A percentile compares a stretch with the other conserved stretches of the same genome.
Conservation (phyloP, 2,113 vertebrate species). For the Etia nguti region DNA sequence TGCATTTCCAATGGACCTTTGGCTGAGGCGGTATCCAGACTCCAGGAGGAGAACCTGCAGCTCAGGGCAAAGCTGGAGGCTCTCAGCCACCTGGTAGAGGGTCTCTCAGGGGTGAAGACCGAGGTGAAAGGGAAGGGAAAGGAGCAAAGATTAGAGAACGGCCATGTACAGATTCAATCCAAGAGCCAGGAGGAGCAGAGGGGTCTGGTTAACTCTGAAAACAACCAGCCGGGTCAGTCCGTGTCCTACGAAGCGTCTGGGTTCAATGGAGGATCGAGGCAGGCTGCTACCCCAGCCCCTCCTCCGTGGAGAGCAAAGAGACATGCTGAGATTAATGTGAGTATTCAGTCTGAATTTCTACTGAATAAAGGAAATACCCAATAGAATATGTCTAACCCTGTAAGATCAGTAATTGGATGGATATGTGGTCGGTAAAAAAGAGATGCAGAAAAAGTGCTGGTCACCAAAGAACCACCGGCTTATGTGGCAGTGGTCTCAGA, state of each 20-base stretch:
- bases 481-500: not conserved
- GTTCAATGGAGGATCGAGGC: not conserved
- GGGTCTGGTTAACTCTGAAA: not conserved
- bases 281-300: constrained; percentile 29
- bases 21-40: constrained; percentile 73
- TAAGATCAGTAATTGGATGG: not conserved
- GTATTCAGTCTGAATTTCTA: not conserved
- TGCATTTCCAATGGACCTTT: constrained; percentile 74
- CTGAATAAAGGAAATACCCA: not conserved
- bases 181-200: constrained; percentile 1
- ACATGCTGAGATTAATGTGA: constrained; percentile 70
- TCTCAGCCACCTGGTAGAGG: constrained; percentile 79
- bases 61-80: constrained; percentile 80
- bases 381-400: not conserved
- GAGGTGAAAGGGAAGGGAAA: not conserved
- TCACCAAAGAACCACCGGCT: not conserved
- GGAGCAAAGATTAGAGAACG: not conserved
- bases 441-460: not conserved
- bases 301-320: constrained; percentile 65
- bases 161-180: not conserved
- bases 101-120: constrained; percentile 54
- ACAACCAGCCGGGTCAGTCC: not conserved
- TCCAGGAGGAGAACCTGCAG: constrained; percentile 86
- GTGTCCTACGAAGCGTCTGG: not conserved
- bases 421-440: not conserved